phyloP scores from a whole-genome alignment of 2,888 invertebrate species.

The Meandrusa payeni region DNA sequence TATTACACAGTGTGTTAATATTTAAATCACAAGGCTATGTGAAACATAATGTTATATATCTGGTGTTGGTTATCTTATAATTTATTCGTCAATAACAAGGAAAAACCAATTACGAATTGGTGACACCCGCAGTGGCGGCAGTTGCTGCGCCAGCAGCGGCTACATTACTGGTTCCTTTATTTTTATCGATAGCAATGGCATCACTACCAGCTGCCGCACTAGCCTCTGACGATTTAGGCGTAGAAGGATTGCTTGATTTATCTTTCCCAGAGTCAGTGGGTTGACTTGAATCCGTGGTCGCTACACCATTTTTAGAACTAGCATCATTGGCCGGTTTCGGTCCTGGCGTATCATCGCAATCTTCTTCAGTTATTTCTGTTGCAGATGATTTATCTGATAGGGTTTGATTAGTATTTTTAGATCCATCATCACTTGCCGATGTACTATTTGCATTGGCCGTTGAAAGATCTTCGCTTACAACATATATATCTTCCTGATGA shows the following conservation, averaged over 20 bases:
- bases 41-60: too few species aligned
- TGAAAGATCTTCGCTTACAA: slow-evolving; percentile 27
- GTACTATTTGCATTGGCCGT: slow-evolving; percentile 27
- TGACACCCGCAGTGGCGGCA: background rate
- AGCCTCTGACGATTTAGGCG: background rate
- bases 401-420: background rate
- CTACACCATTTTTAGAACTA: background rate
- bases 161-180: too few species aligned
- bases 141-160: background rate
- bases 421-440: slow-evolving; percentile 20
- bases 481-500: slow-evolving; percentile 30
- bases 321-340: too few species aligned
- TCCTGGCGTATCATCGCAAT: background rate
- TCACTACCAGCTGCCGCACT: background rate
- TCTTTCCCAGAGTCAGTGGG: background rate
- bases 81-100: too few species aligned
- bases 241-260: background rate
- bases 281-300: background rate
- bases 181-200: background rate
- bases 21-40: too few species aligned
- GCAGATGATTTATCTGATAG: background rate
- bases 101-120: slow-evolving; percentile 14
- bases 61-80: too few species aligned
- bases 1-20: too few species aligned
- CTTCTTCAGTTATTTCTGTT: background rate